These are phyloP conservation scores for Peromyscus eremicus DNA, from an alignment of 2,797 vertebrate genomes.

Conservation along the genomic window DNA sequence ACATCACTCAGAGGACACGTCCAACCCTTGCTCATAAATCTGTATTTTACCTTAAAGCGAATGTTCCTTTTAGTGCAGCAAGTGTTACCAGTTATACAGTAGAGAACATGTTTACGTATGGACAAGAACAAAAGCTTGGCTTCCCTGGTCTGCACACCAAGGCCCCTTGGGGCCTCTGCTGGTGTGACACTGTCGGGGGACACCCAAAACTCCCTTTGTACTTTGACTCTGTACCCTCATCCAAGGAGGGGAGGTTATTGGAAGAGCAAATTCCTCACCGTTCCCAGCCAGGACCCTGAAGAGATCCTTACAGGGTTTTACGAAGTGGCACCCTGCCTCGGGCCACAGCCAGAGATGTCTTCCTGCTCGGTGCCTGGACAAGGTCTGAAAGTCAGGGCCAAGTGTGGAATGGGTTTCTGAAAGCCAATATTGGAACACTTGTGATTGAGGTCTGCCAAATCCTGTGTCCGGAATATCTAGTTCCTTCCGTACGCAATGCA, in stretches of 20 bases:
- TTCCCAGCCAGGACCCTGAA: not conserved
- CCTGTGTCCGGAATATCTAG: slow-evolving; percentile 45
- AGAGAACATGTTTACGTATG: not conserved
- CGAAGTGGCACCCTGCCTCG: not conserved
- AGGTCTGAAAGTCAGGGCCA: slow-evolving; percentile 18
- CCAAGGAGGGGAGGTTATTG: not conserved
- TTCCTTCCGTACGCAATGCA: not conserved
- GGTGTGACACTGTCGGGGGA: not conserved
- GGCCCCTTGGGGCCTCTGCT: not conserved
- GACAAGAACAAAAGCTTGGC: not conserved
- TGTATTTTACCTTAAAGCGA: not conserved
- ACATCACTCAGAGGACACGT: not conserved
- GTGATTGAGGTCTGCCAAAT: slow-evolving; percentile 53
- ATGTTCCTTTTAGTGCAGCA: not conserved
- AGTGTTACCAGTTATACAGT: too few species aligned
- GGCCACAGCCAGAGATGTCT: not conserved
- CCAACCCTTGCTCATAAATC: not conserved
- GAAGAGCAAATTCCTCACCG: not conserved
- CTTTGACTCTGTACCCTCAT: not conserved
- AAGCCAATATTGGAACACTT: not conserved
- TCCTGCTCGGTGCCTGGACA: not conserved
- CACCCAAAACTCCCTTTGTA: not conserved
- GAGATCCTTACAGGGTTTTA: not conserved
- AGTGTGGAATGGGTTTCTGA: slow-evolving; percentile 16
- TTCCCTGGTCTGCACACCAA: accelerated